These are phyloP conservation scores for Macrocentrus cingulum DNA, from an alignment of 1,140 invertebrate genomes.

Conservation along the genomic window DNA sequence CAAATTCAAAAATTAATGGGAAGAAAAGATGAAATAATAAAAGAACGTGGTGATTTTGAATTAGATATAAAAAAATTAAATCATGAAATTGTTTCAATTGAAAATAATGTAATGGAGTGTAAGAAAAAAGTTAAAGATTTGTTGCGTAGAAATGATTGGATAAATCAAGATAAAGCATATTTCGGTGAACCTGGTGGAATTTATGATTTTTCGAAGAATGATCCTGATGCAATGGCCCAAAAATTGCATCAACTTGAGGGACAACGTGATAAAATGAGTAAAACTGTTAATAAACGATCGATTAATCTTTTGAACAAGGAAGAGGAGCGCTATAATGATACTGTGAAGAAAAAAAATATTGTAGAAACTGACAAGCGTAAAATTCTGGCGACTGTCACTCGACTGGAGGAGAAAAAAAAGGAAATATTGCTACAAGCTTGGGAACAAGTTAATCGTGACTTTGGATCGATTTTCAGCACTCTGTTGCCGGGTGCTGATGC, in stretches of 20 bases:
- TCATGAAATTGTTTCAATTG: slow-evolving; percentile 67
- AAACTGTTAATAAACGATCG: slow-evolving; percentile 81
- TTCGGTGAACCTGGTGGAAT: slow-evolving; percentile 70
- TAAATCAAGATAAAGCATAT: slow-evolving; percentile 74
- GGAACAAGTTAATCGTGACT: slow-evolving; percentile 81
- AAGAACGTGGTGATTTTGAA: slow-evolving; percentile 67
- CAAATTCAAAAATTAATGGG: slow-evolving; percentile 68
- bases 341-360: slow-evolving; percentile 78
- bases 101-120: slow-evolving; percentile 48
- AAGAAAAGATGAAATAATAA: slow-evolving; percentile 71
- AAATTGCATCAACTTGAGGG: slow-evolving; percentile 66
- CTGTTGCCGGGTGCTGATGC: slow-evolving; percentile 88
- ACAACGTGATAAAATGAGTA: slow-evolving; percentile 72
- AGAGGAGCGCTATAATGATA: slow-evolving; percentile 82
- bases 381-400: slow-evolving; percentile 79
- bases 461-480: slow-evolving; percentile 94
- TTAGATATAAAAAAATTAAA: slow-evolving; percentile 79
- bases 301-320: slow-evolving; percentile 84
- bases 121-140: slow-evolving; percentile 56
- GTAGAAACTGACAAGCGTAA: slow-evolving; percentile 86
- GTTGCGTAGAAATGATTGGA: slow-evolving; percentile 71
- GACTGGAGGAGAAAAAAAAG: slow-evolving; percentile 89
- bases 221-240: slow-evolving; percentile 58
- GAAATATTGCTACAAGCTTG: slow-evolving; percentile 79
- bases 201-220: slow-evolving; percentile 51